Evolutionary conservation across 2,797 vertebrate genomes (phyloP).

Genomic region (Alauda arvensis): DNA sequence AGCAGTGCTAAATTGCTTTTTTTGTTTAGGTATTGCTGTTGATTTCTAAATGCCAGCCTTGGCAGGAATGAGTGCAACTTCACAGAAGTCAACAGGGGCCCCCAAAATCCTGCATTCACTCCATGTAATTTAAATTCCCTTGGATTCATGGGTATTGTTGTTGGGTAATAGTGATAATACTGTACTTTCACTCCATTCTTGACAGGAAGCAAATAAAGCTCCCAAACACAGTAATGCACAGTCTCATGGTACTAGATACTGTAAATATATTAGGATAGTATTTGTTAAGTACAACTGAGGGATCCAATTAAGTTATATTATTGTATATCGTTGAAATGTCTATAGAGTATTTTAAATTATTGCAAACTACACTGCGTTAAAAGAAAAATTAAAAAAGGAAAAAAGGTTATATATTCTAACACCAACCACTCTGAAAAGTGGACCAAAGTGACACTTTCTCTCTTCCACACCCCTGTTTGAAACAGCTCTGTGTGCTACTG

Average conservation of each 20-base stretch:
- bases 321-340: slow-evolving; percentile 73
- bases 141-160: slow-evolving; percentile 5
- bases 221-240: slow-evolving; percentile 50
- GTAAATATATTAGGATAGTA: slow-evolving; percentile 66
- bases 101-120: not conserved
- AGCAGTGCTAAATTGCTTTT: not conserved
- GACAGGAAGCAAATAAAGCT: slow-evolving; percentile 55
- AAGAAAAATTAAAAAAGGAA: slow-evolving; percentile 19
- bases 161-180: slow-evolving; percentile 30
- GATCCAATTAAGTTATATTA: slow-evolving; percentile 78
- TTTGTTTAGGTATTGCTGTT: not conserved
- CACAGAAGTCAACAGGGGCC: not conserved
- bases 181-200: slow-evolving; percentile 40
- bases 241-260: slow-evolving; percentile 54
- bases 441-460: slow-evolving; percentile 44
- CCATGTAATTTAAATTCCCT: not conserved
- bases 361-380: slow-evolving; percentile 71
- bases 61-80: not conserved
- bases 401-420: slow-evolving; percentile 41
- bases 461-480: not conserved
- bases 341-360: slow-evolving; percentile 80
- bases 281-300: slow-evolving; percentile 61
- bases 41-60: not conserved
- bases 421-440: slow-evolving; percentile 45
- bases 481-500: not conserved